Percentiles rank a stretch among this genome's conserved stretches.
Conservation (phyloP, 2,797 vertebrate species). For the Martes flavigula region DNA sequence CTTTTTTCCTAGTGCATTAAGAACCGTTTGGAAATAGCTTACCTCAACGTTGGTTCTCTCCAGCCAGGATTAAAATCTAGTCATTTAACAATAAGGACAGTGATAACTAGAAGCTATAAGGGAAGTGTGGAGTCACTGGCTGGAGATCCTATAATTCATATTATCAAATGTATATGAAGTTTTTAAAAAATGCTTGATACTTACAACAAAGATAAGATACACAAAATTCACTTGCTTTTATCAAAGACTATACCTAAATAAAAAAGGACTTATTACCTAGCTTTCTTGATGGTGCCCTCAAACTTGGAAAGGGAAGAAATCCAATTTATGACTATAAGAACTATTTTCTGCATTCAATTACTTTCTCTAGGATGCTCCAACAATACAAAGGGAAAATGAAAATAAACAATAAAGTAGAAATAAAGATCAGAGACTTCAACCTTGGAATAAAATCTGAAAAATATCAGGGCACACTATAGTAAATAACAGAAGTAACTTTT, state of each 20-base stretch:
- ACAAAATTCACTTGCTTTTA: conserved; percentile 32
- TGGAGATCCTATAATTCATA: background rate
- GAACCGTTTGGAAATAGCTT: background rate
- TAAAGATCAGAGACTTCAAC: background rate
- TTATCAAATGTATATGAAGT: background rate
- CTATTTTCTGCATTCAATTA: background rate
- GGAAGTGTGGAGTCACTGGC: background rate
- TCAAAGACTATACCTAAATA: background rate
- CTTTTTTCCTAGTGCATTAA: background rate
- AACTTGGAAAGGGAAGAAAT: background rate
- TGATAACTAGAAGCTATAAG: background rate
- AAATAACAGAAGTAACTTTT: background rate
- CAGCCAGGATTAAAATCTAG: background rate
- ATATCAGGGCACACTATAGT: background rate
- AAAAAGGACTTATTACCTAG: background rate
- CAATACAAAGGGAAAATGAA: background rate
- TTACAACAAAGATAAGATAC: background rate
- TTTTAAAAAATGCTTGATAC: background rate
- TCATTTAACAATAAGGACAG: background rate
- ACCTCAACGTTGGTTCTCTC: background rate
- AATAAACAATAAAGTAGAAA: background rate
- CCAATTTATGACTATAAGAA: background rate
- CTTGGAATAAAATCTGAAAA: background rate
- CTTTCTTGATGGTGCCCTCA: background rate
- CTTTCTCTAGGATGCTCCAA: background rate